A percentile compares a stretch with the other conserved stretches of the same genome.
phyloP scores from a whole-genome alignment of 2,888 invertebrate genomes.

The Agonopterix heracliana region DNA sequence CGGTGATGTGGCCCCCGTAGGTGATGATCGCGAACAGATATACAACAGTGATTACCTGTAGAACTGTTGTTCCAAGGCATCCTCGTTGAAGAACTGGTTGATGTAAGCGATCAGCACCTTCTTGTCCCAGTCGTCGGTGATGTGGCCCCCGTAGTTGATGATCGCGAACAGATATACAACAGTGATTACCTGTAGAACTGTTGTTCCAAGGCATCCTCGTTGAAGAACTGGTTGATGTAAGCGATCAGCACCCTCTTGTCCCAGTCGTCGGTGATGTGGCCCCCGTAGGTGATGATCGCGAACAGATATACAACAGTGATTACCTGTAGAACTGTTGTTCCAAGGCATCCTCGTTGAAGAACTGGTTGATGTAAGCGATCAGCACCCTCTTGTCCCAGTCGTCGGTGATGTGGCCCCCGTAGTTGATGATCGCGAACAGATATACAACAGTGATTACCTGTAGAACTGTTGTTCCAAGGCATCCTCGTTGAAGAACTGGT shows the following conservation, averaged over 20 bases:
- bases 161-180: too few species aligned
- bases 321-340: slow-evolving; percentile 77
- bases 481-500: slow-evolving; percentile 87
- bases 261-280: too few species aligned
- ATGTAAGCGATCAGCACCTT: slow-evolving; percentile 88
- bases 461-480: slow-evolving; percentile 79
- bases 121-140: too few species aligned
- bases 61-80: slow-evolving; percentile 77
- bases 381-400: slow-evolving; percentile 85
- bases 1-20: too few species aligned
- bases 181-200: slow-evolving; percentile 70
- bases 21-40: too few species aligned
- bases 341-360: slow-evolving; percentile 84
- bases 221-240: slow-evolving; percentile 90
- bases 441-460: slow-evolving; percentile 76
- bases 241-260: slow-evolving; percentile 84
- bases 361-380: slow-evolving; percentile 88
- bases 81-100: slow-evolving; percentile 87
- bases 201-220: slow-evolving; percentile 79
- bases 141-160: too few species aligned
- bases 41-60: slow-evolving; percentile 66
- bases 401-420: too few species aligned
- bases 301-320: too few species aligned
- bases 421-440: too few species aligned
- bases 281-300: too few species aligned